Percentiles rank a stretch among this genome's conserved stretches.
These are phyloP conservation scores for Emydura subglobosa DNA, from an alignment of 2,113 vertebrate species.

Conservation along the genomic window DNA sequence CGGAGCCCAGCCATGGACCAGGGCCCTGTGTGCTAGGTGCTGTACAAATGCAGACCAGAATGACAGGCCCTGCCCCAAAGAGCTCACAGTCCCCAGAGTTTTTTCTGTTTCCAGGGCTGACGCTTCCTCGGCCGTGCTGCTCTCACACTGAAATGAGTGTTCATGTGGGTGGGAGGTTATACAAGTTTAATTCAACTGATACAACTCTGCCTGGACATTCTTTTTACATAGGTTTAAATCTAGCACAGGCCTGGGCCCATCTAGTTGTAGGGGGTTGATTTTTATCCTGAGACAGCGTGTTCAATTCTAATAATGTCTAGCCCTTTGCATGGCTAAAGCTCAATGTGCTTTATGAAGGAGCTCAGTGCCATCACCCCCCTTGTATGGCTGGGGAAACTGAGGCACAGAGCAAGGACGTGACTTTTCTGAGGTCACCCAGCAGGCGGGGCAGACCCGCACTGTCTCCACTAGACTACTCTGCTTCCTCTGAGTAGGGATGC, in stretches of 20 bases:
- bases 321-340: too few relatives aligned
- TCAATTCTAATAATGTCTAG: background rate
- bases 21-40: too few relatives aligned
- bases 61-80: too few relatives aligned
- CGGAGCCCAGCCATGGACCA: too few relatives aligned
- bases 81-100: too few relatives aligned
- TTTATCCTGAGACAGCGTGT: background rate
- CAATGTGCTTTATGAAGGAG: background rate
- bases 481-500: background rate
- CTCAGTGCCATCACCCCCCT: background rate
- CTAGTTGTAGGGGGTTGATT: too few relatives aligned
- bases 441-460: too few relatives aligned
- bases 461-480: background rate
- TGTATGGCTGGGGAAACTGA: background rate
- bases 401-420: background rate
- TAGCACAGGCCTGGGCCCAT: background rate
- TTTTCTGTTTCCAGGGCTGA: background rate
- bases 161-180: too few relatives aligned
- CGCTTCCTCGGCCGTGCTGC: background rate
- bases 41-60: too few relatives aligned
- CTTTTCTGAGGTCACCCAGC: background rate
- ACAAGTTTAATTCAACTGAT: background rate
- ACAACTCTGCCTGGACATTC: background rate
- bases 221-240: background rate
- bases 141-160: background rate